phyloP scores from a whole-genome alignment of 2,888 invertebrate genomes.

The Epiblema foenella region DNA sequence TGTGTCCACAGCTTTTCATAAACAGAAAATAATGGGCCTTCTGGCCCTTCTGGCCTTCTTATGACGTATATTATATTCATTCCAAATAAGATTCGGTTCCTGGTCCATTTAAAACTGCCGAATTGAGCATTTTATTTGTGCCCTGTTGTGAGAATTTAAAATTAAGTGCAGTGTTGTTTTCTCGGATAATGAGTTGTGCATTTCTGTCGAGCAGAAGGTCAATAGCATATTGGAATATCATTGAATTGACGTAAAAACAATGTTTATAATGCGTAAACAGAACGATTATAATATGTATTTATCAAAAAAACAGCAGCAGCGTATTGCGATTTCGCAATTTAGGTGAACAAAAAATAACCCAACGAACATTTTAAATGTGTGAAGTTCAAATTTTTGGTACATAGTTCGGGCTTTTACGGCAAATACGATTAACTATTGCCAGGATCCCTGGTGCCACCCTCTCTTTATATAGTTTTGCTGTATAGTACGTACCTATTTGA shows the following conservation, averaged over 20 bases:
- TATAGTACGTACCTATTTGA: no score
- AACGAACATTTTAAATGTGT: no score
- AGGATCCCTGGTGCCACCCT: no score
- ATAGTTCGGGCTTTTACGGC: no score
- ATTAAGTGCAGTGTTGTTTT: slow-evolving; percentile 30
- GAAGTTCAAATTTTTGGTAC: no score
- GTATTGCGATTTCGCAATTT: no score
- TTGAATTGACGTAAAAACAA: not conserved
- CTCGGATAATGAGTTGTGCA: slow-evolving; percentile 7
- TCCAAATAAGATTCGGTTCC: slow-evolving; percentile 55
- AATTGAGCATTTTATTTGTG: slow-evolving; percentile 62
- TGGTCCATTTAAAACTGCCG: slow-evolving; percentile 61
- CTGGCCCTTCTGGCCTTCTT: slow-evolving; percentile 57
- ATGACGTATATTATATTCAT: slow-evolving; percentile 41
- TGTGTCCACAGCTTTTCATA: slow-evolving; percentile 66
- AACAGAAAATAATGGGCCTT: slow-evolving; percentile 64
- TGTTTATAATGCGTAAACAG: not conserved
- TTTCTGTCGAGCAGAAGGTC: slow-evolving; percentile 22
- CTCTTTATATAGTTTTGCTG: no score
- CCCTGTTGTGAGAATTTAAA: slow-evolving; percentile 45
- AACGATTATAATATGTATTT: not conserved
- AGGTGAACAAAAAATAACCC: no score
- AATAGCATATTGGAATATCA: slow-evolving; percentile 23
- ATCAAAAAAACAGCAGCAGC: no score
- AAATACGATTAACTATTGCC: no score